These are phyloP conservation scores for Sandelia bainsii DNA, from an alignment of 2,797 vertebrate genomes.

Conservation along the genomic window DNA sequence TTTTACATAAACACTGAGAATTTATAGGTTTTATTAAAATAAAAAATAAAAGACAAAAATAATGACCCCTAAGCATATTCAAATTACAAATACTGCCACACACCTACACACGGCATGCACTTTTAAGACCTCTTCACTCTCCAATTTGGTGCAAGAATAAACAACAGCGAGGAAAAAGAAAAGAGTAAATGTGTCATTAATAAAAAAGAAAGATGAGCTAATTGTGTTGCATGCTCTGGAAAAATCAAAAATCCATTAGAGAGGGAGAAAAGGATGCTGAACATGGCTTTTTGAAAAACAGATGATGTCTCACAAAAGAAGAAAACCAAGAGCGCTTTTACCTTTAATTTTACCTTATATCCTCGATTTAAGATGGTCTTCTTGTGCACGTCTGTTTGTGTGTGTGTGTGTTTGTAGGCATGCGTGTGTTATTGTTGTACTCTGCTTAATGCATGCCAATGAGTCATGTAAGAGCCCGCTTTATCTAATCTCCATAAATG, in stretches of 20 bases:
- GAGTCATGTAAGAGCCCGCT: slow-evolving; percentile 90
- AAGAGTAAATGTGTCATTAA: slow-evolving; percentile 91
- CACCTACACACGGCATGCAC: slow-evolving; percentile 42
- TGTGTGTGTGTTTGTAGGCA: slow-evolving; percentile 19
- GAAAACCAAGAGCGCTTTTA: slow-evolving; percentile 86
- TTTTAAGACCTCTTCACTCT: slow-evolving; percentile 73
- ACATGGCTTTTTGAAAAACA: slow-evolving; percentile 85
- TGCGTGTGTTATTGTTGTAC: slow-evolving; percentile 59
- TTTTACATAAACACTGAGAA: slow-evolving; percentile 36
- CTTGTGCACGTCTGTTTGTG: slow-evolving; percentile 78
- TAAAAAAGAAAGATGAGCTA: slow-evolving; percentile 92
- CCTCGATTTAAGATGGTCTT: slow-evolving; percentile 89
- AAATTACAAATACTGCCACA: slow-evolving; percentile 33
- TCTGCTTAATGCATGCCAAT: slow-evolving; percentile 92
- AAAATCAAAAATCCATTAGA: slow-evolving; percentile 99
- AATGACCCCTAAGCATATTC: slow-evolving; percentile 82
- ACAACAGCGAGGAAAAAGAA: slow-evolving; percentile 80
- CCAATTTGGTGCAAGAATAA: slow-evolving; percentile 79
- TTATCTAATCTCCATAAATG: slow-evolving; percentile 97
- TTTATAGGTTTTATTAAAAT: slow-evolving; percentile 40
- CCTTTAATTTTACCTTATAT: slow-evolving; percentile 91
- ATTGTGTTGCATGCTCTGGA: slow-evolving; percentile 87
- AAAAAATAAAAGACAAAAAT: slow-evolving; percentile 26
- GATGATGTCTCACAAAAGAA: slow-evolving; percentile 79
- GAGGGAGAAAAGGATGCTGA: slow-evolving; percentile 76